Conservation (phyloP, 2,888 invertebrate genomes). For the Eupithecia subfuscata region DNA sequence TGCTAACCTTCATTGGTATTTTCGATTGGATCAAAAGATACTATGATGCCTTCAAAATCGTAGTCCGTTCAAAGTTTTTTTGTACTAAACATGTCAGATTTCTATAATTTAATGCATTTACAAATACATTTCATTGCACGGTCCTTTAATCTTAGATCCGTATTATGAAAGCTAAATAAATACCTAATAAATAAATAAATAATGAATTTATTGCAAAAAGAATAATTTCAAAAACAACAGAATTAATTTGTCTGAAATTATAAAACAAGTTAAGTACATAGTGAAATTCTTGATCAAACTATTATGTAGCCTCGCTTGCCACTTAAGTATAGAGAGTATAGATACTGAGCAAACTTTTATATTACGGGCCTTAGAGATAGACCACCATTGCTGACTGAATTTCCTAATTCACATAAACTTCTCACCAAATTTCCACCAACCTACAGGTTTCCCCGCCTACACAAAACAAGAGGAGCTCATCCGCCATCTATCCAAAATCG, state of each 20-base stretch:
- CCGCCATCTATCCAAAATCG: conserved; percentile 58
- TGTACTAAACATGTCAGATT: background rate
- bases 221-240: no score
- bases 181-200: no score
- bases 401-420: background rate
- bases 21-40: background rate
- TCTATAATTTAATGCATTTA: background rate
- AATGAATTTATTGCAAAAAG: no score
- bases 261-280: no score
- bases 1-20: background rate
- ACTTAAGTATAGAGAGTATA: no score
- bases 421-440: background rate
- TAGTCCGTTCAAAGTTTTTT: background rate
- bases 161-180: no score
- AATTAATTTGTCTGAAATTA: background rate
- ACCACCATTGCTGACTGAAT: background rate
- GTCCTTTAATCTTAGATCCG: background rate
- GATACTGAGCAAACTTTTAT: no score
- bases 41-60: background rate
- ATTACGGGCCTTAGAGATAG: no score
- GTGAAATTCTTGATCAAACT: no score
- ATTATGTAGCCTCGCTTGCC: no score
- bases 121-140: background rate
- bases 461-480: conserved; percentile 61
- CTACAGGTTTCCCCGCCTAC: conserved; percentile 67